Conservation (phyloP, 2,888 invertebrate species). For the Vandiemenella viatica region DNA sequence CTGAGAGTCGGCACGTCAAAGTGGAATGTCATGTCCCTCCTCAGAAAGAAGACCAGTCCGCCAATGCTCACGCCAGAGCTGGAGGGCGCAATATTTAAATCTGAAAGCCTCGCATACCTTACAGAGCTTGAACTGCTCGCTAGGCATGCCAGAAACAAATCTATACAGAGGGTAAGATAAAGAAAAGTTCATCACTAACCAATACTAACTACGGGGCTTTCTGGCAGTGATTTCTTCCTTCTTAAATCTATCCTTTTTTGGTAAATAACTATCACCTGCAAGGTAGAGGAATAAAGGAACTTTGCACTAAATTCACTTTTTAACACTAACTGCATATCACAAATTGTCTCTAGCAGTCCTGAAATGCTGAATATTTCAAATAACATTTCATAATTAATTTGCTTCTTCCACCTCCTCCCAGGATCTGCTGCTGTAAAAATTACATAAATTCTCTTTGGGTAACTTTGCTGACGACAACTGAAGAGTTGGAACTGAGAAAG, state of each 20-base stretch:
- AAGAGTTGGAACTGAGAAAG: too few species aligned
- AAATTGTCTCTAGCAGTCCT: too few species aligned
- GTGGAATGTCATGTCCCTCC: conserved; percentile 11
- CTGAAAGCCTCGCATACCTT: conserved; percentile 35
- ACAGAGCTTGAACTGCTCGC: conserved; percentile 34
- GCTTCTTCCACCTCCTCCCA: too few species aligned
- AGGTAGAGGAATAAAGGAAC: too few species aligned
- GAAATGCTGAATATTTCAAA: neutral
- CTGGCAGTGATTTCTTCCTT: neutral
- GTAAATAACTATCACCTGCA: neutral
- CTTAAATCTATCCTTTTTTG: neutral
- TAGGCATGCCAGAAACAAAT: conserved; percentile 33
- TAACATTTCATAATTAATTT: neutral
- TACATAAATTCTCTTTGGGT: too few species aligned
- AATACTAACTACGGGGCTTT: conserved; percentile 6
- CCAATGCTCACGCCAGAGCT: conserved; percentile 31
- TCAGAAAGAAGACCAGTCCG: conserved; percentile 20
- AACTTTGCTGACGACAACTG: too few species aligned
- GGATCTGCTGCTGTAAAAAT: too few species aligned
- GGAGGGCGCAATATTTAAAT: conserved; percentile 34
- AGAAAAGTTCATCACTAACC: neutral
- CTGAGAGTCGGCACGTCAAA: conserved; percentile 6
- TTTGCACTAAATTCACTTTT: too few species aligned
- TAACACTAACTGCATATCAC: too few species aligned
- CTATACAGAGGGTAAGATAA: conserved; percentile 35